Evolutionary conservation across 35 echinoderm and acorn worm genomes (phyloP).

Genomic region (Chiridota heheva): DNA sequence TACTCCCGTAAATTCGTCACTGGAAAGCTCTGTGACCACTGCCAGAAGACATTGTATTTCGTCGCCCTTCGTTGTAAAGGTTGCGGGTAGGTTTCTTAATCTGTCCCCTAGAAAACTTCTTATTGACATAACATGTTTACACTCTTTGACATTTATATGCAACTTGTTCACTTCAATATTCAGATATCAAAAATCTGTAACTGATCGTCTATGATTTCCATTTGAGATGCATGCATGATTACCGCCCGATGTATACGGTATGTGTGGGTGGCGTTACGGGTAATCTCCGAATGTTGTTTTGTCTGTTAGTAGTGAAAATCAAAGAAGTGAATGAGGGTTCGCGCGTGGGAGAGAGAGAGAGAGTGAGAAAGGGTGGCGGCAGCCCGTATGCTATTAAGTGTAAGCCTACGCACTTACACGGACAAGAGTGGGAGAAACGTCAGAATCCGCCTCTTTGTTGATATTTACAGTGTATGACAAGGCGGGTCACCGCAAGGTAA

Average conservation of each 20-base stretch:
- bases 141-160: background rate
- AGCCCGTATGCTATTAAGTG: background rate
- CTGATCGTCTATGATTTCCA: background rate
- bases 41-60: conserved; percentile 86
- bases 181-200: background rate
- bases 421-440: background rate
- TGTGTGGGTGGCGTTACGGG: conserved; percentile 21
- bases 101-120: background rate
- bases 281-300: conserved; percentile 22
- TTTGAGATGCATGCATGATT: conserved; percentile 6
- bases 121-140: background rate
- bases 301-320: conserved; percentile 11
- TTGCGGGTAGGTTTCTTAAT: conserved; percentile 66
- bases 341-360: too few relatives aligned
- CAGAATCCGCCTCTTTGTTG: background rate
- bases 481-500: too few relatives aligned
- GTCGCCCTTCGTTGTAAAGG: conserved; percentile 88
- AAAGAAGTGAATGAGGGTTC: too few relatives aligned
- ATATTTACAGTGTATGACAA: too few relatives aligned
- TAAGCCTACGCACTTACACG: background rate
- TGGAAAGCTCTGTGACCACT: conserved; percentile 86
- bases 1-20: conserved; percentile 90
- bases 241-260: conserved; percentile 34
- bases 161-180: background rate
- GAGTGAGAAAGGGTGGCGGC: too few relatives aligned